These are phyloP conservation scores for Manacus vitellinus DNA, from an alignment of 2,113 vertebrate species.

Conservation along the genomic window DNA sequence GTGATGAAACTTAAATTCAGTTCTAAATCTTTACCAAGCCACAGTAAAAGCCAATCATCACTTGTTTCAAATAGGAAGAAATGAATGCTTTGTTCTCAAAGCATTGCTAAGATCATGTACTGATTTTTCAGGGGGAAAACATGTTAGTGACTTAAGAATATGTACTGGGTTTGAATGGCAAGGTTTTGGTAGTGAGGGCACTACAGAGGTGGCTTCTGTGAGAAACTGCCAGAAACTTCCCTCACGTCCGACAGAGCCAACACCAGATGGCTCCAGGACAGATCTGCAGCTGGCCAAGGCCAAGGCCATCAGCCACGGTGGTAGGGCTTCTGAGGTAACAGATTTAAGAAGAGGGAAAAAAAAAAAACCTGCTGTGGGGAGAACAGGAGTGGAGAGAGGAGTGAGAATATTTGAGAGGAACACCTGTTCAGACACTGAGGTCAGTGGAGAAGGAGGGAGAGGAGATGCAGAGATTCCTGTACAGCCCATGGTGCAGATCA, in stretches of 20 bases:
- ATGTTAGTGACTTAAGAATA: not conserved
- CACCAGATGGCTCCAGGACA: rapidly evolving
- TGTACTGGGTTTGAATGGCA: rapidly evolving
- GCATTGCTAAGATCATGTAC: rapidly evolving
- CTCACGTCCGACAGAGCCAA: not conserved
- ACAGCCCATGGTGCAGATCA: not conserved
- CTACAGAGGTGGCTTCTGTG: not conserved
- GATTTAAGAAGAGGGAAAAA: not conserved
- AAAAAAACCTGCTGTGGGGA: not conserved
- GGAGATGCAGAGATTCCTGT: not conserved
- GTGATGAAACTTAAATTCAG: not conserved
- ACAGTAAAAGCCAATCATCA: not conserved
- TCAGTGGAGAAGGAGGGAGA: not conserved
- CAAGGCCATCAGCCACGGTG: not conserved
- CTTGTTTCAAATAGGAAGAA: not conserved
- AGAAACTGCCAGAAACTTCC: not conserved
- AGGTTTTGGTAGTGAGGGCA: not conserved
- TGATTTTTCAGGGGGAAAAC: not conserved
- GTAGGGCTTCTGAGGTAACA: not conserved
- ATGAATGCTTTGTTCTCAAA: not conserved
- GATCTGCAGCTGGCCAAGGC: not conserved
- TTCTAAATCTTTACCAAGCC: not conserved
- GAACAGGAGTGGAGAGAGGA: not conserved
- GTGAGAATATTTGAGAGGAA: not conserved
- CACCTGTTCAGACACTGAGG: not conserved